Base-by-base conservation (phyloP, 2,888 invertebrate genomes). In the Cerastoderma edule region DNA sequence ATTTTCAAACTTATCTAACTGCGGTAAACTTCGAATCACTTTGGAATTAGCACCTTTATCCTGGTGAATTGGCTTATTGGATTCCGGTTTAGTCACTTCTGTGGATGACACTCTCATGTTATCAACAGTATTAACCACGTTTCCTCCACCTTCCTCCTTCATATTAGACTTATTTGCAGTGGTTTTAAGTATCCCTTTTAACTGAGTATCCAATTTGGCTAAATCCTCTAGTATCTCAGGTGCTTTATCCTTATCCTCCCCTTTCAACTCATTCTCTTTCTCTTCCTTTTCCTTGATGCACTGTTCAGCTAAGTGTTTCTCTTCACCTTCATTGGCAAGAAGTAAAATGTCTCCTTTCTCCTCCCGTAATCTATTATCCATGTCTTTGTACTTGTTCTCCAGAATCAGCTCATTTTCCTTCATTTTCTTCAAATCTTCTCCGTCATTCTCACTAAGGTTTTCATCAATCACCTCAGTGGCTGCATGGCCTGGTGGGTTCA, bases 381-480 rank as follows among this genome's bases (percentile, higher is more conserved):
- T 85, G 5, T 89, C 88, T 46, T 80, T 84, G 60, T 87, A 85
- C 71, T 86, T 87, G 48, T 87, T 83, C 44, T 88, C 86, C 54
- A 88, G 84, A 33, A 89, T 83, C 32, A 82, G 80, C 44, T 87
- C 87, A 22, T 78, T 79, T 66, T 86, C 83, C 53, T 85, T 83
- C 32, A 88, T 75, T 68, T 87, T 88, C 68, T 87, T 84, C 28
- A 87, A 81, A 35, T 88, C 88, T n/a, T 86, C 88, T 0, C 86
- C 88, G 74, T 88, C 86, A 67, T 89, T 85, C 48, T 89, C 84
- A 78, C 89, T 91, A 22, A 91, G 85, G 79, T 90, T 89, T 72
- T 90, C 91, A 79, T 91, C 91, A 35, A 90, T 84, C 19, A 89
- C 88, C 66, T 91, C 91, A 28, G 91, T 91, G n/a, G 90, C 91